These are phyloP conservation scores for Drosophila barbarae DNA, from an alignment of 2,888 invertebrate species.

Conservation along the genomic window DNA sequence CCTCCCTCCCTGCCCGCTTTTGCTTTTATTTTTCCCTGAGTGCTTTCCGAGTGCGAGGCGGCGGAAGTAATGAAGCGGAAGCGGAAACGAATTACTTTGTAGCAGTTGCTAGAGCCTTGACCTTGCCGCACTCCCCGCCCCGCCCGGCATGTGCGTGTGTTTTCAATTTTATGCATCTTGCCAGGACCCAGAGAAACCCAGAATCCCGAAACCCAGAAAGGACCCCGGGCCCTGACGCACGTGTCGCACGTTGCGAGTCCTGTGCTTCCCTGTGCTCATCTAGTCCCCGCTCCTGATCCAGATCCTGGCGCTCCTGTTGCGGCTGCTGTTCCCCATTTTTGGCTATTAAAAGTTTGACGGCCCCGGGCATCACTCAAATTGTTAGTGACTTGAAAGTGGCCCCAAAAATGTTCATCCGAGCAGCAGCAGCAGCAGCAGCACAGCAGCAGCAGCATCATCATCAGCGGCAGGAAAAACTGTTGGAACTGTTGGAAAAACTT, in stretches of 20 bases:
- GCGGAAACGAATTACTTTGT: constrained; percentile 61
- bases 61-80: constrained; percentile 61
- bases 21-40: constrained; percentile 18
- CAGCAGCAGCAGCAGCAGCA: constrained; percentile 19
- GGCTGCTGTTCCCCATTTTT: constrained; percentile 18
- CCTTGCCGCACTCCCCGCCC: constrained; percentile 31
- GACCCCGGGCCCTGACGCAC: constrained; percentile 32
- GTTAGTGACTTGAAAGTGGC: constrained; percentile 47
- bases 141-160: neutral
- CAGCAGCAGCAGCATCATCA: neutral
- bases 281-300: neutral
- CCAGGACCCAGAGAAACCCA: neutral
- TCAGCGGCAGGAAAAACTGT: constrained; percentile 5
- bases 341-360: constrained; percentile 61
- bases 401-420: constrained; percentile 26
- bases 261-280: neutral
- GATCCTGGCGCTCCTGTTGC: constrained; percentile 11
- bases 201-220: neutral
- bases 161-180: constrained; percentile 26
- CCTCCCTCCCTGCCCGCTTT: neutral
- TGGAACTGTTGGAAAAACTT: neutral
- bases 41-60: constrained; percentile 37
- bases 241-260: constrained; percentile 22
- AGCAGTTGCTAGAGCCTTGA: constrained; percentile 57
- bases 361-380: constrained; percentile 55